Percentiles rank a stretch among this genome's conserved stretches.
These are phyloP conservation scores for Brachyptera risi DNA, from an alignment of 2,888 invertebrate genomes.

Conservation along the genomic window DNA sequence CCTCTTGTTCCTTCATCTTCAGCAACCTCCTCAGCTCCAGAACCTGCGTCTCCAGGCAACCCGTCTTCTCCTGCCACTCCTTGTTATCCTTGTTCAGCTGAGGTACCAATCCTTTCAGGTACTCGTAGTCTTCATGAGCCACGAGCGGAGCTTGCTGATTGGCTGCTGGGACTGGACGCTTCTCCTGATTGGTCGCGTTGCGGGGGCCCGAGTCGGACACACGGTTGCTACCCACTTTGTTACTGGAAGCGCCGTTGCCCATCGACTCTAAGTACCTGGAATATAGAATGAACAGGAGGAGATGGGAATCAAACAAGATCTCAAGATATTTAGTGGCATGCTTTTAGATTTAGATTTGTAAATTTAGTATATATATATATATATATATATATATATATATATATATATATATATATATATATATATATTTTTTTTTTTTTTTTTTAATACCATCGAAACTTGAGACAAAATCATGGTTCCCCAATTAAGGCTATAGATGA, in stretches of 20 bases:
- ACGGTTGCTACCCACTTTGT: slow-evolving; percentile 4
- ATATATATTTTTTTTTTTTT: too few species aligned
- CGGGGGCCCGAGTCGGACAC: slow-evolving; percentile 16
- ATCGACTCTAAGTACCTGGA: slow-evolving; percentile 20
- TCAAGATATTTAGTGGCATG: too few species aligned
- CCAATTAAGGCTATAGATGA: too few species aligned
- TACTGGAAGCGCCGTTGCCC: slow-evolving; percentile 32
- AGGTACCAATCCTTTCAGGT: slow-evolving; percentile 45
- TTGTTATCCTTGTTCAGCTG: slow-evolving; percentile 48
- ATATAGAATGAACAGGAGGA: too few species aligned
- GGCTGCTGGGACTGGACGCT: not conserved
- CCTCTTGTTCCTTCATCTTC: slow-evolving; percentile 53
- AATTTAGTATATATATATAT: too few species aligned
- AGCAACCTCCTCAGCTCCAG: slow-evolving; percentile 52
- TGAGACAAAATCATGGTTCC: too few species aligned
- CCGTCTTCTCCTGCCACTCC: slow-evolving; percentile 49
- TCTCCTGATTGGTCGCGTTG: slow-evolving; percentile 24
- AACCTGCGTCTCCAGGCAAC: slow-evolving; percentile 53
- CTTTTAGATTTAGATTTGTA: too few species aligned
- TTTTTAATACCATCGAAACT: too few species aligned
- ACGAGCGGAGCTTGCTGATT: not conserved
- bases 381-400: too few species aligned
- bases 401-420: too few species aligned
- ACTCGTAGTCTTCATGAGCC: slow-evolving; percentile 38
- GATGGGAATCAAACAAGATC: too few species aligned